Evolutionary conservation across 1,140 invertebrate genomes (phyloP), one percentile per base, ranked within the genome.

Genomic region (Prorops nasuta): DNA sequence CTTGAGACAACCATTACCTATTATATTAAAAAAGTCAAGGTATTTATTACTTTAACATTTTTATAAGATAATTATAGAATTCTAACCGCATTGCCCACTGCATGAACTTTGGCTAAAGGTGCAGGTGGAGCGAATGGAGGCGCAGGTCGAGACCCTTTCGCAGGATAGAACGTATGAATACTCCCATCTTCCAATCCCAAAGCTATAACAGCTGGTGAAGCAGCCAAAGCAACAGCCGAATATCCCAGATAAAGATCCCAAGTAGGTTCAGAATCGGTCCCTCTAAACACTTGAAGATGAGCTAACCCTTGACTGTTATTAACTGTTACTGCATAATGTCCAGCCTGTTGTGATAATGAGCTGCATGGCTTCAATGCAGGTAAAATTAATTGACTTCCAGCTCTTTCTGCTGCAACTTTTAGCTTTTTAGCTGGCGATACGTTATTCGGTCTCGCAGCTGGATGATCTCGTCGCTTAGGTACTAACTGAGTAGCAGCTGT

Each of bases 141-240:
- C 38, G 84, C 70, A 1, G 84, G 69, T 43, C 84, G 77, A 6
- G 77, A 68, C 10, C 83, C 84, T 54, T 76, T 80, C 0, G 62
- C 63, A 3, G 76, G 77, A 51, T 81, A 77, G 51, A 89, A 81
- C 10, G 84, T 79, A 66, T 86, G 84, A 47, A 90, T 74, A 39
- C 81, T 81, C 17, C 80, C 79, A 70, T 91, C 87, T 41, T 83
- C 82, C 64, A 87, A 85, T 21, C 80, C 79, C 37, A 86, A 72
- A 55, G 80, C 82, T 35, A 84, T 78, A 44, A 84, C 78, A 15
- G 79, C 69, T 18, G 74, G 67, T 2, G 75, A 70, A 1, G 65
- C 69, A 6, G 72, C 68, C 3, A 77, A 48, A 3, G 70, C 75
- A 3, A 75, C 71, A 0, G 68, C 66, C 31, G 47, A 69, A 31